phyloP scores from a whole-genome alignment of 2,888 invertebrate genomes.

The Eremobia ochroleuca region DNA sequence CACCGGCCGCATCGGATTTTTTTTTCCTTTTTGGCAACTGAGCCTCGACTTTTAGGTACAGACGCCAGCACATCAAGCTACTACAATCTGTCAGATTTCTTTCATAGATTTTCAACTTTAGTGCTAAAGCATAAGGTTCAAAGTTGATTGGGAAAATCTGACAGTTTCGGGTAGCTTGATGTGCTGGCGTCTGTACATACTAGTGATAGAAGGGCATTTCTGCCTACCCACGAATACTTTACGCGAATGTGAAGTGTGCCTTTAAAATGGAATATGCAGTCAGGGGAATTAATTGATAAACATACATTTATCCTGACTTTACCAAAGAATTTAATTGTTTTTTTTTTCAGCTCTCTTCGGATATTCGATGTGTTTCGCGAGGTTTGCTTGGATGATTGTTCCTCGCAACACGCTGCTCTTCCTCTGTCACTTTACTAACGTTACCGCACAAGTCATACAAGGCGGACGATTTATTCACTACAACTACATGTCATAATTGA shows the following conservation, averaged over 20 bases:
- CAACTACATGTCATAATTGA: constrained; percentile 85
- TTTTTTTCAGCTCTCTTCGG: constrained; percentile 94
- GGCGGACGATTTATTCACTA: constrained; percentile 94
- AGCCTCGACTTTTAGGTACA: background rate
- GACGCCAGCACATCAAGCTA: too few relatives aligned
- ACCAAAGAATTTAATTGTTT: background rate
- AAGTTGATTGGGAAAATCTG: too few relatives aligned
- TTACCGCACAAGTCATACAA: constrained; percentile 96
- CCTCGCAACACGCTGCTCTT: constrained; percentile 98
- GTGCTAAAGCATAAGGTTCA: too few relatives aligned
- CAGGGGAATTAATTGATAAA: background rate
- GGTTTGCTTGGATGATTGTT: constrained; percentile 98
- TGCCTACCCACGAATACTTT: background rate
- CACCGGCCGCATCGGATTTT: background rate
- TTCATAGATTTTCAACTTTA: too few relatives aligned
- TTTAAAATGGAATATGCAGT: background rate
- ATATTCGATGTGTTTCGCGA: constrained; percentile 99
- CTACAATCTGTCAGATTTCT: too few relatives aligned
- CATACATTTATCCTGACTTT: background rate
- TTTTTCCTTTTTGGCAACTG: background rate
- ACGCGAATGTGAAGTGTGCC: background rate
- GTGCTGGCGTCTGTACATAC: too few relatives aligned
- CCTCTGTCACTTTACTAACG: constrained; percentile 98
- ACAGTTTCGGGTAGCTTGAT: too few relatives aligned
- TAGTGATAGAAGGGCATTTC: background rate